Conservation (phyloP, 1,140 invertebrate genomes). For the Portunus trituberculatus region DNA sequence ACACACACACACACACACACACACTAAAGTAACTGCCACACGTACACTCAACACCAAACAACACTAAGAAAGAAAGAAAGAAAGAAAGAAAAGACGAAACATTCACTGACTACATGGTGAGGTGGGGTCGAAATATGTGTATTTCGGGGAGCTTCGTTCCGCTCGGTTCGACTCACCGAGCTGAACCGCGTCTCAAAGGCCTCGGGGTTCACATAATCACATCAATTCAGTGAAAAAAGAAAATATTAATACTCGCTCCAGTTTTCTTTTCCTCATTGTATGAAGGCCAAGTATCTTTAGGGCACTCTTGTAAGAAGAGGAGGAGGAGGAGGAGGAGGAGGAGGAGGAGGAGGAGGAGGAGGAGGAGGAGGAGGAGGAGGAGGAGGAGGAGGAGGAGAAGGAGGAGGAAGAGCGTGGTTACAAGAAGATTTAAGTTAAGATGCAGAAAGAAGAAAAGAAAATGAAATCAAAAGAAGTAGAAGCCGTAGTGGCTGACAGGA, state of each 20-base stretch:
- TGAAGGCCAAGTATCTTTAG: conserved; percentile 12
- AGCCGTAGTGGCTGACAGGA: too few species aligned
- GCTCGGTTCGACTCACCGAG: neutral
- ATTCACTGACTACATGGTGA: too few species aligned
- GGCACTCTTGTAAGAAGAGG: neutral
- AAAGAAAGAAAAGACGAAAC: neutral
- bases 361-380: neutral
- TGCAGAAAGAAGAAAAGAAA: too few species aligned
- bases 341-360: neutral
- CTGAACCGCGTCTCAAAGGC: neutral
- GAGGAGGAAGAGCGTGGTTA: neutral
- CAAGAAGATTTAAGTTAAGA: too few species aligned
- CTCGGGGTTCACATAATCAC: neutral
- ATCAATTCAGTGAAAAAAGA: neutral
- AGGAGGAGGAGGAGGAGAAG: neutral
- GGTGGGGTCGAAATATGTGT: neutral
- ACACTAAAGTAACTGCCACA: neutral
- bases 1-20: conserved; percentile 24
- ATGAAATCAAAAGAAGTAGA: too few species aligned
- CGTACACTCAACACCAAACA: neutral
- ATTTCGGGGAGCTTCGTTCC: neutral
- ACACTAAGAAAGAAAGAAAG: neutral
- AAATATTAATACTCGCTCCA: neutral
- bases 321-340: neutral
- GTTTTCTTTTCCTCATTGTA: neutral